phyloP scores from a whole-genome alignment of 2,797 vertebrate species.

The Rhincodon typus region DNA sequence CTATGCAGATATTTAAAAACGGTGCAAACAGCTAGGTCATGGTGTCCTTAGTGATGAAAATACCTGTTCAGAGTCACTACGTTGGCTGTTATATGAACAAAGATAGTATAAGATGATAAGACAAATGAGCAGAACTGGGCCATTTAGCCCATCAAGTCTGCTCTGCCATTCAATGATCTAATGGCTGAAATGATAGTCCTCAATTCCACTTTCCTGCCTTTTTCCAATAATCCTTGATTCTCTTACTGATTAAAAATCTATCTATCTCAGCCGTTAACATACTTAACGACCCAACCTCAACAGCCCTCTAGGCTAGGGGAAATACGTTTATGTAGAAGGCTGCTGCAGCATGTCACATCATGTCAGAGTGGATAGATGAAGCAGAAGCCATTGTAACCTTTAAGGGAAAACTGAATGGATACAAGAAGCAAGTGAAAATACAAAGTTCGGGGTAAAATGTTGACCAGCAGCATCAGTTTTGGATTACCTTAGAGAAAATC shows the following conservation, averaged over 20 bases:
- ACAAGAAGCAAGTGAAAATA: background rate
- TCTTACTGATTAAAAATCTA: too few relatives aligned
- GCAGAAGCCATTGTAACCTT: background rate
- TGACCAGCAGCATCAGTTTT: background rate
- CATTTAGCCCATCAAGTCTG: too few relatives aligned
- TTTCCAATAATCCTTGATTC: too few relatives aligned
- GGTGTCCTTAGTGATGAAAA: background rate
- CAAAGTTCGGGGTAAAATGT: background rate
- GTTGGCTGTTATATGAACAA: background rate
- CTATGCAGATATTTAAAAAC: background rate
- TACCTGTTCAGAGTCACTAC: background rate
- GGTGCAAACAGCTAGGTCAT: background rate
- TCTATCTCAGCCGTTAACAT: too few relatives aligned
- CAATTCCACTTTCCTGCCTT: too few relatives aligned
- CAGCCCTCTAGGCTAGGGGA: background rate
- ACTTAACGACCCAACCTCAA: too few relatives aligned
- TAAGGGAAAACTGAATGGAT: background rate
- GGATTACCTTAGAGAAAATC: background rate
- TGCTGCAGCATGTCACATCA: background rate
- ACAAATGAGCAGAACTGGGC: too few relatives aligned
- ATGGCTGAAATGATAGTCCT: too few relatives aligned
- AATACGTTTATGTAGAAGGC: background rate
- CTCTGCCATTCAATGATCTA: too few relatives aligned
- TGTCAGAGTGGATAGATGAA: background rate
- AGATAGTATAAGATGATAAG: background rate